A percentile compares a stretch with the other conserved stretches of the same genome.
phyloP scores from a whole-genome alignment of 2,113 vertebrate species.

The Burhinus oedicnemus region DNA sequence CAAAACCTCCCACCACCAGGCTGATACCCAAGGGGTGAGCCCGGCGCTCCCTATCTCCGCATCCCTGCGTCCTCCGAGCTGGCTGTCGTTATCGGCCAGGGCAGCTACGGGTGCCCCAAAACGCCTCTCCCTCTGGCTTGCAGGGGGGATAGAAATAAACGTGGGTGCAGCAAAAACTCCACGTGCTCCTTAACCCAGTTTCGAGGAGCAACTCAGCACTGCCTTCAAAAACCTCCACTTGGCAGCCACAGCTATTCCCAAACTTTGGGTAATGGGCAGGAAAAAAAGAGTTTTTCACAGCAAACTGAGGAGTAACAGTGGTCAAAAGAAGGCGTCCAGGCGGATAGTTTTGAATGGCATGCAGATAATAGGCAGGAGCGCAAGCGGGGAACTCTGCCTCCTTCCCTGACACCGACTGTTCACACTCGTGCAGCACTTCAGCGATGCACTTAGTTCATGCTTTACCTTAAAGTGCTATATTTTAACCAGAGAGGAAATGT shows the following conservation, averaged over 20 bases:
- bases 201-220: neutral
- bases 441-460: neutral
- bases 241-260: constrained; percentile 4
- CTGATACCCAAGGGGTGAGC: neutral
- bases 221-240: neutral
- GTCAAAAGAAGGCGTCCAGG: neutral
- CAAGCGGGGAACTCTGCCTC: neutral
- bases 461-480: neutral
- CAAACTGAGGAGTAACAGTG: fast-evolving
- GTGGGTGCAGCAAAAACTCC: neutral
- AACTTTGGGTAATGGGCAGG: neutral
- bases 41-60: fast-evolving
- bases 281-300: constrained; percentile 23
- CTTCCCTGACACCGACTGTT: neutral
- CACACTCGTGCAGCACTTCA: neutral
- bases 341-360: neutral
- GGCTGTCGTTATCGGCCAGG: too few relatives aligned
- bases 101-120: neutral
- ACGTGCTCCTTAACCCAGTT: neutral
- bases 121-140: neutral
- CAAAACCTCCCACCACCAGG: neutral
- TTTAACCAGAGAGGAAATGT: neutral
- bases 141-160: neutral
- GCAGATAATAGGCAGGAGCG: neutral
- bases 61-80: fast-evolving